A percentile compares a stretch with the other conserved stretches of the same genome.
phyloP scores from a whole-genome alignment of 92 coral and sea anemone species.

The Parazoanthus swiftii region DNA sequence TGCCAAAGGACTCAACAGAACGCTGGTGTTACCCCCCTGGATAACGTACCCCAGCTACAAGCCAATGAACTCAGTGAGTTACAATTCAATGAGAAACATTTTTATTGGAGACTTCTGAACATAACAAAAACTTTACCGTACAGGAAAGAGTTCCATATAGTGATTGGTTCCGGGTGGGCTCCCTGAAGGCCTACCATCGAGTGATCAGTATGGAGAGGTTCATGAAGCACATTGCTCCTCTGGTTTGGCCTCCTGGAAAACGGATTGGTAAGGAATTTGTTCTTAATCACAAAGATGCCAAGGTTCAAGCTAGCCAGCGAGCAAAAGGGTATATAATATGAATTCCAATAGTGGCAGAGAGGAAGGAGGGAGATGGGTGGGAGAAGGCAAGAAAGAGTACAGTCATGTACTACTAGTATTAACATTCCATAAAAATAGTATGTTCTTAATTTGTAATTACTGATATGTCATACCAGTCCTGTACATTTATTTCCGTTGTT shows the following conservation, averaged over 20 bases:
- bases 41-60: slow-evolving; percentile 70
- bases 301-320: too few relatives aligned
- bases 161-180: slow-evolving; percentile 84
- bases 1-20: slow-evolving; percentile 93
- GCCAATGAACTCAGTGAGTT: slow-evolving; percentile 83
- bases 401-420: too few relatives aligned
- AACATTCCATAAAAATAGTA: too few relatives aligned
- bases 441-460: too few relatives aligned
- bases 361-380: too few relatives aligned
- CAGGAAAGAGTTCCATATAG: slow-evolving; percentile 85
- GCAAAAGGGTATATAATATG: too few relatives aligned
- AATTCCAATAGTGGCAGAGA: too few relatives aligned
- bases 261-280: slow-evolving; percentile 69
- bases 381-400: too few relatives aligned
- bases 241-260: slow-evolving; percentile 90
- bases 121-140: background rate
- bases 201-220: slow-evolving; percentile 90
- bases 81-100: too few relatives aligned
- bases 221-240: slow-evolving; percentile 88
- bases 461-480: too few relatives aligned
- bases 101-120: background rate
- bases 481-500: too few relatives aligned
- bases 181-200: slow-evolving; percentile 78
- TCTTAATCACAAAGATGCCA: background rate
- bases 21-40: slow-evolving; percentile 96